Evolutionary conservation across 2,888 invertebrate species (phyloP).

Genomic region (Acronicta leporina): DNA sequence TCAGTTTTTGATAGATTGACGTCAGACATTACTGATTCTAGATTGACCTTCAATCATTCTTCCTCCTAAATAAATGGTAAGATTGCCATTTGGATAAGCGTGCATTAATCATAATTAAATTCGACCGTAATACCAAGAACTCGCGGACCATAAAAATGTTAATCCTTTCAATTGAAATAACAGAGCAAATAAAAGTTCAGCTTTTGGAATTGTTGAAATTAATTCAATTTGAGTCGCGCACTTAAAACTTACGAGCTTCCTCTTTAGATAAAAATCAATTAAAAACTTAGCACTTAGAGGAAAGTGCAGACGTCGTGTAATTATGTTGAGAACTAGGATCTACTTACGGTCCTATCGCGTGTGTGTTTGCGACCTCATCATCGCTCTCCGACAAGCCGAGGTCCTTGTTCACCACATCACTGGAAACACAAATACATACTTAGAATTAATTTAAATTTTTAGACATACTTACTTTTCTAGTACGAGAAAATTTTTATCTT

Average conservation of each 20-base stretch:
- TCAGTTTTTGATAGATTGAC: too few species aligned
- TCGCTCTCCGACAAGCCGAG: constrained; percentile 94
- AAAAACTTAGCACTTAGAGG: constrained; percentile 44
- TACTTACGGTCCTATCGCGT: constrained; percentile 83
- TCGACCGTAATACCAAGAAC: constrained; percentile 9
- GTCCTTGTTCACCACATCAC: constrained; percentile 89
- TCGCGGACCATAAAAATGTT: constrained; percentile 19
- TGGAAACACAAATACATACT: constrained; percentile 58
- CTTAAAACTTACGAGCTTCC: constrained; percentile 40
- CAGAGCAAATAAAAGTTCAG: constrained; percentile 20
- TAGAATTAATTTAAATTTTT: neutral
- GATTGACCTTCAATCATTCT: neutral
- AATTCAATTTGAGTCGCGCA: constrained; percentile 43
- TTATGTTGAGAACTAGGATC: constrained; percentile 22
- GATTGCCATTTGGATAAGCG: neutral
- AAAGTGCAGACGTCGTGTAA: constrained; percentile 27
- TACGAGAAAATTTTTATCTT: too few species aligned
- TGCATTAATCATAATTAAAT: constrained; percentile 2
- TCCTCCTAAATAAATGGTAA: neutral
- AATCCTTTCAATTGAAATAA: constrained; percentile 27
- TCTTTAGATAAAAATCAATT: constrained; percentile 51
- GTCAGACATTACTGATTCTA: neutral
- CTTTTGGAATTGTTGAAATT: constrained; percentile 31
- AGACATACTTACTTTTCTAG: too few species aligned
- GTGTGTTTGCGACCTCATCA: constrained; percentile 89